These are phyloP conservation scores for Cacatua alba DNA, from an alignment of 2,113 vertebrate species.

Conservation along the genomic window DNA sequence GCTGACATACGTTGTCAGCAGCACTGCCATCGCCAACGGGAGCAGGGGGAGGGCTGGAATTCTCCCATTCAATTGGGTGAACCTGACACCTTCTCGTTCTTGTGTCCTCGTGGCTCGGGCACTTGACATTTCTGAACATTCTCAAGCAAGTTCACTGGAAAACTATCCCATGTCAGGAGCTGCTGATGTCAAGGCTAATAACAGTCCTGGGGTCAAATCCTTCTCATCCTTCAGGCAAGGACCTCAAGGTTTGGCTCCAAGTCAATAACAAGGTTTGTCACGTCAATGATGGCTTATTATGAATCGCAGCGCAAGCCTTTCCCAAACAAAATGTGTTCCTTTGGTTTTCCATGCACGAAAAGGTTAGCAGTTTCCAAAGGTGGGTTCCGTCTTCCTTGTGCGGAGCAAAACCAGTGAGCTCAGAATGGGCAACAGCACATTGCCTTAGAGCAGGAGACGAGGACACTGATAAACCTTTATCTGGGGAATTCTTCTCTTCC, in stretches of 20 bases:
- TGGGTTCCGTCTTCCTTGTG: background rate
- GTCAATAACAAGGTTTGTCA: slow-evolving; percentile 57
- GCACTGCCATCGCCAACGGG: background rate
- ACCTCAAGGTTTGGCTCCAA: slow-evolving; percentile 57
- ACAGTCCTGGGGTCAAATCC: slow-evolving; percentile 63
- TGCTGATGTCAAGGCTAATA: slow-evolving; percentile 70
- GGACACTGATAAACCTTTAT: background rate
- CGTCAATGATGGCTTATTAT: background rate
- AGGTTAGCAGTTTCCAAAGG: slow-evolving; percentile 37
- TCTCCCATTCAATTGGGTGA: slow-evolving; percentile 63
- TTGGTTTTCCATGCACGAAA: slow-evolving; percentile 28
- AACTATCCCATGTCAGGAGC: slow-evolving; percentile 67
- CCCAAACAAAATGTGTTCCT: background rate
- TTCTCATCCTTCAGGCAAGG: slow-evolving; percentile 56
- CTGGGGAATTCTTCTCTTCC: slow-evolving; percentile 3
- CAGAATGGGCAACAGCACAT: background rate
- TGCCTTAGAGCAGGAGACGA: background rate
- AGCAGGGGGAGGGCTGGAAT: slow-evolving; percentile 62
- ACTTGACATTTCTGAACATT: slow-evolving; percentile 71
- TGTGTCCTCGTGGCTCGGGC: slow-evolving; percentile 45
- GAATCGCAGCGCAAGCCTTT: background rate
- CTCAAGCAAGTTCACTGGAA: slow-evolving; percentile 70
- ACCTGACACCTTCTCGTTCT: slow-evolving; percentile 62
- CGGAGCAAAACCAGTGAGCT: background rate
- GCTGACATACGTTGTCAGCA: slow-evolving; percentile 38